Conservation (phyloP, 2,888 invertebrate species). For the Biston betularia region DNA sequence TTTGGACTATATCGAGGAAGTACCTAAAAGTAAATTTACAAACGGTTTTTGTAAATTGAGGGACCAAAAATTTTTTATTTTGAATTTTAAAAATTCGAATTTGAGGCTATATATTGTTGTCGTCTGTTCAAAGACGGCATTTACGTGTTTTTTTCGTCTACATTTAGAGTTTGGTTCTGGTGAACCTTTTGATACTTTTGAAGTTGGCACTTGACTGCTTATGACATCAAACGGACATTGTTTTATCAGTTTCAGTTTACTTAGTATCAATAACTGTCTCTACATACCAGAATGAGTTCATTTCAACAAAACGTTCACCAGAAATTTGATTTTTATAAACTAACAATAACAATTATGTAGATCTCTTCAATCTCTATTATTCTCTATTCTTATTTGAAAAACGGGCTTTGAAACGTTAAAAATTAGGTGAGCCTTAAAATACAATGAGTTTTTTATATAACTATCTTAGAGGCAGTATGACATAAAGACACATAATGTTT, state of each 20-base stretch:
- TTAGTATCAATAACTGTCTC: neutral
- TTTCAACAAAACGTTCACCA: conserved; percentile 9
- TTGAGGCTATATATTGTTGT: conserved; percentile 32
- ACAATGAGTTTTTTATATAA: no score
- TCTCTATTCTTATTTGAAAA: neutral
- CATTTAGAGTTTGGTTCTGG: conserved; percentile 29
- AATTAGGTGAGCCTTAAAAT: neutral
- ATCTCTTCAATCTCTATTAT: neutral
- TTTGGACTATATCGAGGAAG: conserved; percentile 31
- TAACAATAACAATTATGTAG: conserved; percentile 10
- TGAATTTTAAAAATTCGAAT: conserved; percentile 43
- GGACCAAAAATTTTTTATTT: conserved; percentile 29
- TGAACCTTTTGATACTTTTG: conserved; percentile 21
- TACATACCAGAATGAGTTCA: neutral
- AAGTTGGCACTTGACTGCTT: neutral
- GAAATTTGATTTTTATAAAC: conserved; percentile 9
- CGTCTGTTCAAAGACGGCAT: conserved; percentile 46
- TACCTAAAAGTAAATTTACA: conserved; percentile 24
- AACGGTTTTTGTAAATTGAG: conserved; percentile 26
- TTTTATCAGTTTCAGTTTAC: neutral
- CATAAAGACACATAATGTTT: neutral
- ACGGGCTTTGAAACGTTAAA: neutral
- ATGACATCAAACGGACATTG: neutral
- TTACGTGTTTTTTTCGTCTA: conserved; percentile 21
- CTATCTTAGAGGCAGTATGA: no score